Conservation (phyloP, 2,113 vertebrate genomes). For the Seriola aureovittata region DNA sequence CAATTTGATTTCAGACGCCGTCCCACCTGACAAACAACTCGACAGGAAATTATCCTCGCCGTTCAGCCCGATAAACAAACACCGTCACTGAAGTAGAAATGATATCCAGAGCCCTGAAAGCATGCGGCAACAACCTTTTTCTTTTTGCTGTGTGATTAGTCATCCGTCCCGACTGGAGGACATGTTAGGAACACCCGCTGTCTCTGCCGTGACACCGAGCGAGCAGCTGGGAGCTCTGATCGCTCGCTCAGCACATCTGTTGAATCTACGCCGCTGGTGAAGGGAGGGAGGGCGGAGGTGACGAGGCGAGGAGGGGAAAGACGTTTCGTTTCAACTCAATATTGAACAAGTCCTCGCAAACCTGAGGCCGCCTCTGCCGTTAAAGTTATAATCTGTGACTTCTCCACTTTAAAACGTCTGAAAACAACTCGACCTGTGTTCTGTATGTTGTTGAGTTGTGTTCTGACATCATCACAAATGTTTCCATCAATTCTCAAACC, state of each 20-base stretch:
- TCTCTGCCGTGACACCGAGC: neutral
- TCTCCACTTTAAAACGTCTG: too few relatives aligned
- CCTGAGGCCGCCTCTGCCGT: too few relatives aligned
- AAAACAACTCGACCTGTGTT: too few relatives aligned
- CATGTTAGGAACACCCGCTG: constrained; percentile 32
- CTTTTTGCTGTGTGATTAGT: constrained; percentile 4
- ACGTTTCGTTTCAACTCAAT: neutral
- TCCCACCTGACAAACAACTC: constrained; percentile 38
- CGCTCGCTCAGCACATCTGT: constrained; percentile 39
- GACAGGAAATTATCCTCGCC: constrained; percentile 48
- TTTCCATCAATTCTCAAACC: too few relatives aligned
- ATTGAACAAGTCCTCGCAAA: too few relatives aligned
- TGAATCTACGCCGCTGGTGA: neutral
- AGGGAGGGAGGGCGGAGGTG: neutral
- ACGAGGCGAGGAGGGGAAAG: neutral
- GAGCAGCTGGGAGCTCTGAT: constrained; percentile 39
- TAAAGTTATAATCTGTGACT: too few relatives aligned
- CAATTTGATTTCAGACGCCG: constrained; percentile 54
- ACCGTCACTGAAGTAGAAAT: constrained; percentile 7
- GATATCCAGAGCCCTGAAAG: constrained; percentile 10
- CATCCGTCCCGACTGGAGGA: constrained; percentile 9
- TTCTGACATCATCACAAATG: too few relatives aligned
- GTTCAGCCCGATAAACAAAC: constrained; percentile 48
- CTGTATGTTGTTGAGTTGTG: too few relatives aligned
- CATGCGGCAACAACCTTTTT: neutral